phyloP scores from a whole-genome alignment of 1,140 invertebrate genomes.

The Drosophila yakuba region DNA sequence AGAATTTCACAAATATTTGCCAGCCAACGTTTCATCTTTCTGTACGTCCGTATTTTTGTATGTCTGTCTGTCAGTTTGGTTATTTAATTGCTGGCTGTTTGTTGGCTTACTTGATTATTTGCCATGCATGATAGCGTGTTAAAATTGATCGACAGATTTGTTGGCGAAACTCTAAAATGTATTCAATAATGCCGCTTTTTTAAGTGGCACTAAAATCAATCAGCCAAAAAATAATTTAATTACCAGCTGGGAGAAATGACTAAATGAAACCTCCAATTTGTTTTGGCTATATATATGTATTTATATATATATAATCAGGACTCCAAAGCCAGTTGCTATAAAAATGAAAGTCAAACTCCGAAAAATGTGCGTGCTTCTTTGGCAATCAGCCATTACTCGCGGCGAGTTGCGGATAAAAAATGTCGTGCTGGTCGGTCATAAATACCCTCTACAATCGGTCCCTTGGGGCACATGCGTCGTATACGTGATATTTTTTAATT shows the following conservation, averaged over 20 bases:
- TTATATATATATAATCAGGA: background rate
- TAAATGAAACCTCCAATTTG: slow-evolving; percentile 25
- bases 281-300: slow-evolving; percentile 10
- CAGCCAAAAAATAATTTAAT: slow-evolving; percentile 19
- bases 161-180: slow-evolving; percentile 31
- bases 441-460: slow-evolving; percentile 67
- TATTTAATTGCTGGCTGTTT: slow-evolving; percentile 35
- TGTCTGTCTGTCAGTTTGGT: background rate
- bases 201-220: slow-evolving; percentile 26
- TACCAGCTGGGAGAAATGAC: background rate
- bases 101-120: slow-evolving; percentile 51
- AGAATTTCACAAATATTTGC: slow-evolving; percentile 73
- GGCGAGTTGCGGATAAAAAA: slow-evolving; percentile 21
- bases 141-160: slow-evolving; percentile 60
- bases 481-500: slow-evolving; percentile 82
- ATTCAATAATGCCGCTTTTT: slow-evolving; percentile 24
- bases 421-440: slow-evolving; percentile 51
- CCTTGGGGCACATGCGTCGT: slow-evolving; percentile 70
- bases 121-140: slow-evolving; percentile 45
- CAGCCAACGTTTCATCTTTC: slow-evolving; percentile 32
- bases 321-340: background rate
- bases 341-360: slow-evolving; percentile 18
- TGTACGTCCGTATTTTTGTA: background rate
- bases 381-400: slow-evolving; percentile 34
- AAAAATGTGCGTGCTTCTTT: slow-evolving; percentile 38